Evolutionary conservation across 2,797 vertebrate genomes (phyloP), one percentile per base, ranked within the genome.

Genomic region (Enteromius radiatus): DNA sequence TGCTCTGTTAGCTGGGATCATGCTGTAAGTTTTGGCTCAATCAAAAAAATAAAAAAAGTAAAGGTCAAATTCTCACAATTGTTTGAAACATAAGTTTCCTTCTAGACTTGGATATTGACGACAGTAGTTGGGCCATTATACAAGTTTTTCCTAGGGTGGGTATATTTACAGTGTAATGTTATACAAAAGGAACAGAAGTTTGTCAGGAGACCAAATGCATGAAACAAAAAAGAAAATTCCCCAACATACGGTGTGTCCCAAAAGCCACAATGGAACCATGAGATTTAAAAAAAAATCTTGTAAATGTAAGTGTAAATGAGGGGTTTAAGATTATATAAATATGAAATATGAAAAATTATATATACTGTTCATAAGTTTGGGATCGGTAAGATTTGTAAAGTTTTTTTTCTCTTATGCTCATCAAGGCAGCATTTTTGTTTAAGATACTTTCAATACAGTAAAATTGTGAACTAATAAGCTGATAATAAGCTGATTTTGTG

Each of bases 11-110:
- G 88, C 85, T 84, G 71, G 79, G 87, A 86, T 87, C 17, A 89
- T 91, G 87, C 84, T 84, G 88, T 84, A 77, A 76, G 38, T 73
- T 83, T 86, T 88, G 76, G 69, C 76, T 78, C 65, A 43, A 26
- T 76, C 65, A 80, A 33, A 56, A 56, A 33, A 59, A 69, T 75
- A 69, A 26, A 61, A 69, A 76, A 65, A 77, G 83, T 82, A 87
- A 90, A 83, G 59, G 76, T 84, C 28, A 52, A 31, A 81, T 86
- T 65, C 83, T 83, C 78, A 61, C 76, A 88, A 84, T 78, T 84
- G 84, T 88, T 76, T 84, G 86, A 89, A 85, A 79, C 86, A 87
- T 85, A 81, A 71, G 84, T 90, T 91, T 92, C 77, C 89, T 91
- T 87, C 76, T 89, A 87, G 75, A 87, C 89, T 83, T 85, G 81